A percentile compares a stretch with the other conserved stretches of the same genome.
Conservation (phyloP, 2,797 vertebrate species). For the Poeciliopsis presidionis region DNA sequence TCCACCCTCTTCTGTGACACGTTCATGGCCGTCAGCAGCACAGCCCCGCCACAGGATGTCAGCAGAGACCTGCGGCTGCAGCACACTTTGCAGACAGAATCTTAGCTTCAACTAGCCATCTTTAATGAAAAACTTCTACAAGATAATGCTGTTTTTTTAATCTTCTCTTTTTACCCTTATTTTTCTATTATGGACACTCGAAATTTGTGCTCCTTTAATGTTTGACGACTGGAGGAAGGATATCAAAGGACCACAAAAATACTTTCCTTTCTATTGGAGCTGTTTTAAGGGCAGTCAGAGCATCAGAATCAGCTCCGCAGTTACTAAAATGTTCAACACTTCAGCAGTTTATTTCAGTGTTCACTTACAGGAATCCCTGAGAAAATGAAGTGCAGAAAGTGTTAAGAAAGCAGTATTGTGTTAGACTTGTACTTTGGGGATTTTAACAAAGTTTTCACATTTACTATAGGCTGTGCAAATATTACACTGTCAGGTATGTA, state of each 20-base stretch:
- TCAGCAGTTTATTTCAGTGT: constrained; percentile 46
- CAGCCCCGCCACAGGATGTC: constrained; percentile 52
- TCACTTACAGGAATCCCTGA: constrained; percentile 31
- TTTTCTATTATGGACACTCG: constrained; percentile 64
- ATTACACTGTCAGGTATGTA: constrained; percentile 13
- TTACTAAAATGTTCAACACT: constrained; percentile 9
- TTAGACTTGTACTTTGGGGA: constrained; percentile 20
- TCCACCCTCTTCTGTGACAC: constrained; percentile 51
- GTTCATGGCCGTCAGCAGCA: constrained; percentile 43
- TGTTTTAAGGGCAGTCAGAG: constrained; percentile 40
- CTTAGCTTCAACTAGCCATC: constrained; percentile 82
- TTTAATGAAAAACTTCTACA: constrained; percentile 67
- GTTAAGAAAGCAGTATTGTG: constrained; percentile 56
- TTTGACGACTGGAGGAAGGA: constrained; percentile 39
- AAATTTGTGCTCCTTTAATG: constrained; percentile 58
- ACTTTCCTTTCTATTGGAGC: constrained; percentile 31
- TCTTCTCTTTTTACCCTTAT: constrained; percentile 68
- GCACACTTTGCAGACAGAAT: constrained; percentile 68
- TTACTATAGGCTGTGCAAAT: constrained; percentile 27
- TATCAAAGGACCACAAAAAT: constrained; percentile 34
- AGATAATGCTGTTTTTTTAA: constrained; percentile 56
- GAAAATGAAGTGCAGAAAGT: constrained; percentile 35
- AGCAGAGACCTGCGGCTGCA: constrained; percentile 30
- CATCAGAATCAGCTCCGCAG: constrained; percentile 14
- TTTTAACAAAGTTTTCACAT: not conserved